Base-by-base conservation (phyloP, 2,797 vertebrate species). In the Myripristis jacobus region DNA sequence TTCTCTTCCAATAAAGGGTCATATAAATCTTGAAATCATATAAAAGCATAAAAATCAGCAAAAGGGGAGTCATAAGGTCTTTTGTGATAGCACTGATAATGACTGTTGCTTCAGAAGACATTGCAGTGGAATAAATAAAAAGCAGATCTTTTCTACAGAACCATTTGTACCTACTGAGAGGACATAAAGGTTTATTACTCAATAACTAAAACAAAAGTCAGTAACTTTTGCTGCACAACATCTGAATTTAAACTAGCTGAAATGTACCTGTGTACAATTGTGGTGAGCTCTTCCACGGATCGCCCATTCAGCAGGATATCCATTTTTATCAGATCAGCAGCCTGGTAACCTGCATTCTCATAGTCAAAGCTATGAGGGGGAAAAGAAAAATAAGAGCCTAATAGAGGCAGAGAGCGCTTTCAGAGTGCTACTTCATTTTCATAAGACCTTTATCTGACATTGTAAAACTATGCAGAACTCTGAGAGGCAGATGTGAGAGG, bases 221-320 rank as follows among this genome's bases (percentile, higher is more conserved):
- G 1, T 16, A 2, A 24, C 4, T 36, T 50, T 5, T 4, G 2
- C 38, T 25, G 21, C 18, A n/a, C 4, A 52, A 27, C 11, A 24
- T 73, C 7, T 54, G 25, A 66, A n/a, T 5, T 55, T 5, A 10
- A 36, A 1, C 6, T 7, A 0, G 19, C n/a, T 53, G 2, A 48
- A 44, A 65, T 89, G 85, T 93, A 97, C 98, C 75, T 95, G 91
- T 98, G 97, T 53, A 95, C 92, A 46, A 99, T 85, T 2, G 95
- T 96, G 65, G 93, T 89, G 56, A 99, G 93, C 70, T 99, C 97
- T 82, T 98, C 97, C 62, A 99, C 96, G 4, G 90, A 81, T 43
- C 86, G 94, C 53, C 97, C 96, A 68, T 99, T 99, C 72, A 99
- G 82, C 29, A 98, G 92, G 87, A 99, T 94, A 81, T 98, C 96